A percentile compares a stretch with the other conserved stretches of the same genome.
Evolutionary conservation across 2,113 vertebrate species (phyloP).

Genomic region (Sus scrofa): T2T-Sscrofa CM000821.6:11446501-11447000

Average conservation of each 20-base stretch:
- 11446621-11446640: not conserved
- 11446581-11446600: not conserved
- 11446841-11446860: not conserved
- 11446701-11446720: not conserved
- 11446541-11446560: not conserved
- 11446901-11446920: not conserved
- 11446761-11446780: not conserved
- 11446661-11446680: not conserved
- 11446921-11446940: not conserved
- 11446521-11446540: not conserved
- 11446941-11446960: not conserved
- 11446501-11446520: not conserved
- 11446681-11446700: not conserved
- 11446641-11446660: not conserved
- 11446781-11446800: not conserved
- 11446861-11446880: not conserved
- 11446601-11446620: not conserved
- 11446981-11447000: not conserved
- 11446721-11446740: not conserved
- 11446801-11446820: not conserved
- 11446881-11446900: not conserved
- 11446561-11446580: not conserved
- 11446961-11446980: not conserved
- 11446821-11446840: not conserved
- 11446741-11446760: not conserved